Evolutionary conservation across 2,888 invertebrate species (phyloP), one percentile per base, ranked within the genome.

Genomic region (Neoscelio sp.): DNA sequence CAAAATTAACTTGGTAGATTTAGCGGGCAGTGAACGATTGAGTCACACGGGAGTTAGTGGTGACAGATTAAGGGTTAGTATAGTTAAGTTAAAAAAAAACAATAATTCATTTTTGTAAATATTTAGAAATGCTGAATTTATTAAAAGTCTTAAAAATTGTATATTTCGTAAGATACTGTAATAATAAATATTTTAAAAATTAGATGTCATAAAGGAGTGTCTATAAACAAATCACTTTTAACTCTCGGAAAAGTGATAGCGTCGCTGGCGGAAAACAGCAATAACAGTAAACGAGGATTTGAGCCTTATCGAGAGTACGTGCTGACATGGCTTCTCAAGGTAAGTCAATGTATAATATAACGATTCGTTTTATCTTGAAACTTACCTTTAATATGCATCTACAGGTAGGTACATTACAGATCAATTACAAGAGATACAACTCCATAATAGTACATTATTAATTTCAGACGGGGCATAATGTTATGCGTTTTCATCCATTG

Each of bases 231-330:
- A 85, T 96, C 96, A 2, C 91, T 96, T 64, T 90, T 96, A 62
- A 95, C 95, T 0, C 90, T 96, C 79, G 96, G 96, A 28, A 96
- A 96, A 91, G 96, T 96, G 4, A 96, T 96, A 83, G 94, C 94
- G 0, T 93, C 95, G 3, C 91, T 96, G 28, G 94, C 95, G 1
- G 96, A 96, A 78, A 91, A 89, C 52, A 87, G 90, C 23, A 91
- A 86, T 71, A 92, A 91, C 68, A 86, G 87, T 23, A 91, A 91
- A 84, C 91, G 92, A 52, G 87, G 91, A 26, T 95, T 95, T 90
- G 94, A 96, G 7, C 96, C 96, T 0, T 96, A 96, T 89, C 91
- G 96, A 64, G 96, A 96, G 84, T 96, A 96, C 38, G 94, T 95
- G 7, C 92, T 96, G 35, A 96, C 96, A 4, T 96, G 96, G 95